Evolutionary conservation across 2,888 invertebrate species (phyloP).

Genomic region (Schizotus pectinicornis): DNA sequence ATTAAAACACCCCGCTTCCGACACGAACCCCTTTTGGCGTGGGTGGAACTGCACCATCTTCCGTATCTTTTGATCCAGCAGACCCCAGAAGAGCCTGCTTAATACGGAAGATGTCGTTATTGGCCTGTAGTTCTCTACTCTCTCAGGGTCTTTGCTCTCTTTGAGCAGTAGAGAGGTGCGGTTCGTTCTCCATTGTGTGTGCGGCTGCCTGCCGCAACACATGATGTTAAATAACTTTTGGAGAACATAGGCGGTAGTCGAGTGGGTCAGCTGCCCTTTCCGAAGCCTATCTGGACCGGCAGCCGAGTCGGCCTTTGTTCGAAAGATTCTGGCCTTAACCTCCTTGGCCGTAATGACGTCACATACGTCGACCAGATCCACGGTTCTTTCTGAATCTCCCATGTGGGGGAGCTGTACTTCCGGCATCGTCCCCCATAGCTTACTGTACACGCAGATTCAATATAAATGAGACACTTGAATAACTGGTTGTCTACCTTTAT

Average conservation of each 20-base stretch:
- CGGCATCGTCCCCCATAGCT: constrained; percentile 40
- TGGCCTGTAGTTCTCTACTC: constrained; percentile 45
- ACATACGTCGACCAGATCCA: constrained; percentile 8
- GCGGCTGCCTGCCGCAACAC: constrained; percentile 33
- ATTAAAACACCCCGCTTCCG: constrained; percentile 46
- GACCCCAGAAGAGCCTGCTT: constrained; percentile 41
- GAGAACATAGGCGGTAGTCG: constrained; percentile 22
- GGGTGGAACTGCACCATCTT: constrained; percentile 27
- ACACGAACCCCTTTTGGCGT: constrained; percentile 47
- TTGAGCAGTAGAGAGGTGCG: constrained; percentile 48
- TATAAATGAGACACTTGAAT: too few relatives aligned
- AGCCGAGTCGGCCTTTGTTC: constrained; percentile 33
- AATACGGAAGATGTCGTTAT: constrained; percentile 47
- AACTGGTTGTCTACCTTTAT: too few relatives aligned
- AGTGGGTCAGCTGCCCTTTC: constrained; percentile 24
- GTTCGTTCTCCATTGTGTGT: constrained; percentile 47
- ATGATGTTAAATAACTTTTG: constrained; percentile 30
- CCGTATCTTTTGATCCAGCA: constrained; percentile 41
- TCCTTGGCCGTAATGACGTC: constrained; percentile 26
- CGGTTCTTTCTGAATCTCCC: constrained; percentile 12
- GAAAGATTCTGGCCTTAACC: constrained; percentile 27
- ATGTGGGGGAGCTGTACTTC: constrained; percentile 31
- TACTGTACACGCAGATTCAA: too few relatives aligned
- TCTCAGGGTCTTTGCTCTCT: constrained; percentile 40
- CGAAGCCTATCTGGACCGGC: constrained; percentile 40